Evolutionary conservation across 2,888 invertebrate species (phyloP), one percentile per base, ranked within the genome.

Genomic region (Acronicta psi): DNA sequence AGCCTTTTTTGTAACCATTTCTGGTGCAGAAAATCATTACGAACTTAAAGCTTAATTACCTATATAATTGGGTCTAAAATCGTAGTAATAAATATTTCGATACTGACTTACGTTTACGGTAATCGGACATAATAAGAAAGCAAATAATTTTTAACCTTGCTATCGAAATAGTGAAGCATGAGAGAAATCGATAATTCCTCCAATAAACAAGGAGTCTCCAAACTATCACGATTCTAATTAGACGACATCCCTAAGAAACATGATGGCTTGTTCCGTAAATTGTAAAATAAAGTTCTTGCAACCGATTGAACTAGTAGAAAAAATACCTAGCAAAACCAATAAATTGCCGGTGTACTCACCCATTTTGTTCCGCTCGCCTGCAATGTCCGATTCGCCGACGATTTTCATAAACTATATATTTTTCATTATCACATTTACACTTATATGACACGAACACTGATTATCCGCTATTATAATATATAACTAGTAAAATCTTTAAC

Each of bases 151-250:
- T 79, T 78, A 79, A 77, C 70, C 75, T 69, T 18, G 65, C 43
- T 51, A 46, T 47, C 42, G 64, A 70, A 66, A 69, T 70, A 57
- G 69, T 75, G 80, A 85, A 84, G 88, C 87, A 84, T 87, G 88
- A 82, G 79, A 88, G 90, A 91, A 93, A 93, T 93, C 93, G 82
- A 93, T 93, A 93, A 72, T 86, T 84, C 66, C 67, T 73, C 85
- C 89, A 90, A 85, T 78, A 86, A 82, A 85, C 78, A 85, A 79
- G 62, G 68, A 47, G 49, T 54, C 59, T 60, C 60, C 54, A 41
- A 40, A 55, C 45, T 55, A 54, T 20, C 61, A 59, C 41, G 69
- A 75, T 81, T 84, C 81, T 68, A 65, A 80, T 82, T 69, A 63
- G 77, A 83, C 66, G 14, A 54, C 49, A 42, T 9, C n/a, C 25